Percentiles rank a stretch among this genome's conserved stretches.
Conservation (phyloP, 1,140 invertebrate species). For the Vollenhovia emeryi region DNA sequence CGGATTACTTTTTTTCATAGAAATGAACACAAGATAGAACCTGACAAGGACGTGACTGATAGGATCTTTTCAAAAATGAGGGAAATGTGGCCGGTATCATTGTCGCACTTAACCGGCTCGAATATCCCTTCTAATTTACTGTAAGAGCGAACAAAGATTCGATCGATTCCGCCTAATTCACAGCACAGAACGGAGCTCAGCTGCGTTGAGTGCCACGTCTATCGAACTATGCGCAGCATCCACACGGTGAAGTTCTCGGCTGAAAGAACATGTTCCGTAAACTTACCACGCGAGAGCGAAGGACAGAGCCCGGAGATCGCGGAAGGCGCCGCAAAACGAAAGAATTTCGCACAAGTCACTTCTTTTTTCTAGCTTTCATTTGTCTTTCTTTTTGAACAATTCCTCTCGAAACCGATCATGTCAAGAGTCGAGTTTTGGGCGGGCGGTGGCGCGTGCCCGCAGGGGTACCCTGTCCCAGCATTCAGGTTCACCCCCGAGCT, state of each 20-base stretch:
- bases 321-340: conserved; percentile 67
- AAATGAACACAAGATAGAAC: neutral
- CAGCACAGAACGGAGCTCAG: conserved; percentile 37
- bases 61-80: neutral
- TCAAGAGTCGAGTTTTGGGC: conserved; percentile 76
- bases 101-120: neutral
- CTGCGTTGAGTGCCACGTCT: conserved; percentile 54
- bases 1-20: neutral
- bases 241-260: conserved; percentile 24
- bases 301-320: conserved; percentile 76
- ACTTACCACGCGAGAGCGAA: conserved; percentile 76
- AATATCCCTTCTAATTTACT: conserved; percentile 11
- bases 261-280: conserved; percentile 60
- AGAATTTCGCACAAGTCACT: conserved; percentile 58
- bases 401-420: conserved; percentile 70
- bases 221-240: conserved; percentile 15
- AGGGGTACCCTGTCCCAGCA: conserved; percentile 99
- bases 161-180: conserved; percentile 24
- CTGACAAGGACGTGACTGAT: too few relatives aligned
- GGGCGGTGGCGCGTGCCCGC: conserved; percentile 87
- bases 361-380: conserved; percentile 9
- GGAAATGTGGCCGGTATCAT: neutral
- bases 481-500: conserved; percentile 91
- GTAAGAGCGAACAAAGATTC: neutral
- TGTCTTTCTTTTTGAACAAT: conserved; percentile 44